phyloP scores from a whole-genome alignment of 1,140 invertebrate species.

The Tetramorium alpestre region DNA sequence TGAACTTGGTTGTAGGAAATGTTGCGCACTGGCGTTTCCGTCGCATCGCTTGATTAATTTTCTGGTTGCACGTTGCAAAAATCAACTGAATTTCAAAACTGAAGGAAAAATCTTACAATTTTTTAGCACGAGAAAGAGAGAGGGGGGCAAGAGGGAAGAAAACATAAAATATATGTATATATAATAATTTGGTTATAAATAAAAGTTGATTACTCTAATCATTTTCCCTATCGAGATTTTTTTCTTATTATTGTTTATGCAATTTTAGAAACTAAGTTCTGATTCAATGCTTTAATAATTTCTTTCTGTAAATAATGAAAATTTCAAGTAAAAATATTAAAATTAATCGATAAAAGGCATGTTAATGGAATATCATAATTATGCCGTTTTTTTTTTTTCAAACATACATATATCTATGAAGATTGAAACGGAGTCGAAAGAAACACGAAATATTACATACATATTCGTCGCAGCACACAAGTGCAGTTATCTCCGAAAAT shows the following conservation, averaged over 20 bases:
- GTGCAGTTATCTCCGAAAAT: neutral
- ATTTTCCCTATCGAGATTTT: conserved; percentile 26
- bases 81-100: neutral
- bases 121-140: neutral
- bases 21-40: neutral
- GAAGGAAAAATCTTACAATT: neutral
- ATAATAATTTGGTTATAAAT: neutral
- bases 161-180: neutral
- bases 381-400: neutral
- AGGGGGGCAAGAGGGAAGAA: neutral
- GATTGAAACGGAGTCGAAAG: neutral
- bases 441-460: neutral
- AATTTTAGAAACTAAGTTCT: conserved; percentile 7
- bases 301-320: neutral
- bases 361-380: neutral
- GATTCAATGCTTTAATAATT: neutral
- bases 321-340: neutral
- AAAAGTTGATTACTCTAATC: neutral
- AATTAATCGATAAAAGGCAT: neutral
- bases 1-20: neutral
- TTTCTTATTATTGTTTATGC: conserved; percentile 23
- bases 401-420: neutral
- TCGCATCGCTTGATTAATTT: neutral
- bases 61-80: neutral
- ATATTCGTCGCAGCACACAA: neutral